A percentile compares a stretch with the other conserved stretches of the same genome.
These are phyloP conservation scores for Amazona ochrocephala DNA, from an alignment of 2,797 vertebrate species.

Conservation along the genomic window DNA sequence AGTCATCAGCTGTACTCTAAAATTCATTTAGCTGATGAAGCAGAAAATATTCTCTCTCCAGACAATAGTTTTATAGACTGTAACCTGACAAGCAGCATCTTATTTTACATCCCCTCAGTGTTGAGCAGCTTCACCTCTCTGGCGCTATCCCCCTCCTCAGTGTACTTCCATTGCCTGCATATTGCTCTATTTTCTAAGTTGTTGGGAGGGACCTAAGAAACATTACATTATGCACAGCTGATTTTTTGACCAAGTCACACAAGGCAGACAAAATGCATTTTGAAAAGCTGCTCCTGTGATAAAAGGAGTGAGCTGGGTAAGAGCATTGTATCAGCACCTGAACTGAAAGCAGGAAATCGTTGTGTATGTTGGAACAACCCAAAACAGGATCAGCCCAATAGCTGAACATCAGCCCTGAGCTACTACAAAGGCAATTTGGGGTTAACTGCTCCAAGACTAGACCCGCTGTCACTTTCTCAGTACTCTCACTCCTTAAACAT, in stretches of 20 bases:
- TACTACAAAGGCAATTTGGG: neutral
- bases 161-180: neutral
- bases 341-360: neutral
- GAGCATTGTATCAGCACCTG: neutral
- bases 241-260: neutral
- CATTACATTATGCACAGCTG: neutral
- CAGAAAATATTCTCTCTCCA: neutral
- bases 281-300: neutral
- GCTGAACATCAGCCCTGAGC: neutral
- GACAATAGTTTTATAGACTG: neutral
- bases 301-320: neutral
- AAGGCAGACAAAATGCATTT: neutral
- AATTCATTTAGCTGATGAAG: neutral
- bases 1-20: neutral
- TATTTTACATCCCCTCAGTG: neutral
- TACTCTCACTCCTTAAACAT: neutral
- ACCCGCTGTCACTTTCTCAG: neutral
- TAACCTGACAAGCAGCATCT: neutral
- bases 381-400: neutral
- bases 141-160: neutral
- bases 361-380: neutral
- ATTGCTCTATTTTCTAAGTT: neutral
- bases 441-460: neutral
- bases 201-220: neutral
- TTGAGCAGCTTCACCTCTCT: neutral